Evolutionary conservation across 2,797 vertebrate genomes (phyloP).

Genomic region (Oryzias dopingdopingensis): DNA sequence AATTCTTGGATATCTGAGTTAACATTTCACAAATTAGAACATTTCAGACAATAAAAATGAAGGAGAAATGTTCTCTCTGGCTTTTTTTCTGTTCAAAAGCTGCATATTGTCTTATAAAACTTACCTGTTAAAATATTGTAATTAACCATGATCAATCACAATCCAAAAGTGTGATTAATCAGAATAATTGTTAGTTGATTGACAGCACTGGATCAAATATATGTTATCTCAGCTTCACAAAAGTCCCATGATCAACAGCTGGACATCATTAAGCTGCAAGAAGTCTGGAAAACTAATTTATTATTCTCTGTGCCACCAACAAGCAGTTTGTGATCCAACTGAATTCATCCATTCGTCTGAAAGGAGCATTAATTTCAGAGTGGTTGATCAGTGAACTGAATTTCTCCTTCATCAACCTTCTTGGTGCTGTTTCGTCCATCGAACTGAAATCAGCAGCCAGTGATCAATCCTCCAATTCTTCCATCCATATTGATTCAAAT

Average conservation of each 20-base stretch:
- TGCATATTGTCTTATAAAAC: no score
- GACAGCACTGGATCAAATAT: no score
- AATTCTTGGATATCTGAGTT: no score
- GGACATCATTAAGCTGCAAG: constrained; percentile 17
- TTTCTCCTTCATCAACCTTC: constrained; percentile 43
- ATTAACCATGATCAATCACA: no score
- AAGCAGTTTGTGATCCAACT: constrained; percentile 40
- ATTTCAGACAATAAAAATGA: no score
- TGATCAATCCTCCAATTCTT: constrained; percentile 37
- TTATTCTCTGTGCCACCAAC: constrained; percentile 27
- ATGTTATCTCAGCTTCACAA: neutral
- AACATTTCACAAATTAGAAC: no score
- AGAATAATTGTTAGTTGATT: no score
- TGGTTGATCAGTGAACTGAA: constrained; percentile 54
- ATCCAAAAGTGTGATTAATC: no score
- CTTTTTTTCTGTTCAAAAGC: no score
- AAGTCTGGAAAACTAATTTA: constrained; percentile 29
- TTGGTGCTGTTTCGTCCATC: constrained; percentile 58
- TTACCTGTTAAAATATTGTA: no score
- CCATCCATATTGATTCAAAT: constrained; percentile 10
- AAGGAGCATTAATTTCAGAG: constrained; percentile 38
- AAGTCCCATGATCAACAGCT: constrained; percentile 10
- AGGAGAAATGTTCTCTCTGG: no score
- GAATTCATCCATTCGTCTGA: constrained; percentile 40
- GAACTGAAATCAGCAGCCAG: constrained; percentile 46